Percentiles rank a stretch among this genome's conserved stretches.
These are phyloP conservation scores for Drosophila mulleri DNA, from an alignment of 2,888 invertebrate genomes.

Conservation along the genomic window DNA sequence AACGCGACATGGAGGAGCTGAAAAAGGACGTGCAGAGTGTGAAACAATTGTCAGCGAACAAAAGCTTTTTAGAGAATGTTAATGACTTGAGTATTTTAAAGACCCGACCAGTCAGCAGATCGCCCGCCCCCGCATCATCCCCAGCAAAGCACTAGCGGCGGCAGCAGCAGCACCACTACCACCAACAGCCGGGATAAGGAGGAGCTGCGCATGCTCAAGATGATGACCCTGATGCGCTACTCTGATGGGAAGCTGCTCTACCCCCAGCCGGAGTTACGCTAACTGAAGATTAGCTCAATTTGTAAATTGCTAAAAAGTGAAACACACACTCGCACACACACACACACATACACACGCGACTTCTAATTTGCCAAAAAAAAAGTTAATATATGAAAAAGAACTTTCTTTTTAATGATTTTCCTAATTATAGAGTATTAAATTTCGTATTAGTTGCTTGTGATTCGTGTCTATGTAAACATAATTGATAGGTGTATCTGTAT, in stretches of 20 bases:
- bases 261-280: constrained; percentile 28
- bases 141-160: constrained; percentile 36
- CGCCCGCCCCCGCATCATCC: constrained; percentile 45
- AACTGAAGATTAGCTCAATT: constrained; percentile 55
- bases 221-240: constrained; percentile 84
- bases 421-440: constrained; percentile 69
- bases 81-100: constrained; percentile 96
- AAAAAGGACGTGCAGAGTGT: constrained; percentile 98
- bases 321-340: constrained; percentile 15
- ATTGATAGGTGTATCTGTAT: constrained; percentile 4
- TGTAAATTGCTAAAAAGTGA: constrained; percentile 46
- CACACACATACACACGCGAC: constrained; percentile 7
- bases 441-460: constrained; percentile 62
- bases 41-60: constrained; percentile 94
- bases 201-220: constrained; percentile 83
- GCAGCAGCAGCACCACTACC: constrained; percentile 17
- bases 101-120: constrained; percentile 90
- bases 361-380: constrained; percentile 61
- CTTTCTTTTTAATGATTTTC: constrained; percentile 41
- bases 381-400: constrained; percentile 11
- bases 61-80: constrained; percentile 95
- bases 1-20: constrained; percentile 98
- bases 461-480: constrained; percentile 37
- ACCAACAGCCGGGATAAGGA: constrained; percentile 78
- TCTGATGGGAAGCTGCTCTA: constrained; percentile 73